Base-by-base conservation (phyloP, 2,113 vertebrate species). In the Syngnathus scovelli region DNA sequence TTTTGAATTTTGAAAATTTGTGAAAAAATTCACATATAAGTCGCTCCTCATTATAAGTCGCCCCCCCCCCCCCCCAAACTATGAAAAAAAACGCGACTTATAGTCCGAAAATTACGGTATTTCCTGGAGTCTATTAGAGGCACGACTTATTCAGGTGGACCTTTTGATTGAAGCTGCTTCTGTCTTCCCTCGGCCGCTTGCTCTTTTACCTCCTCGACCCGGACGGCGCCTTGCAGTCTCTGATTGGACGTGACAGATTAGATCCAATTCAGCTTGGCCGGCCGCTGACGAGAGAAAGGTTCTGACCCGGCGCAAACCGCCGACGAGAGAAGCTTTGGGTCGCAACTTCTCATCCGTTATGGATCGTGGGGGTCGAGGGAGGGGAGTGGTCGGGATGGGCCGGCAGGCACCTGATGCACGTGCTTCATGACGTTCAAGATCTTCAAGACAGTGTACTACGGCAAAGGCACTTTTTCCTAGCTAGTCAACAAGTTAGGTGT, bases 91-190 rank as follows among this genome's bases (percentile, higher is more conserved):
- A n/a, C n/a, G n/a, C n/a, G n/a, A n/a, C n/a, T n/a, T n/a, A n/a
- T n/a, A n/a, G n/a, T n/a, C n/a, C n/a, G n/a, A n/a, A n/a, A n/a
- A n/a, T n/a, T n/a, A n/a, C n/a, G n/a, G n/a, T n/a, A 75, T 84
- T 89, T 87, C 88, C 82, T 64, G 70, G 75, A 75, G 82, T 88
- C 85, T 77, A 86, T 89, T 87, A 85, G 75, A 83, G 78, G 81
- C 85, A 89, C 88, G 81, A 87, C 86, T 90, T 88, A 88, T 87
- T 86, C 74, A 85, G 80, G 77, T 76, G 68, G 61, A 44, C 72
- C 66, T 76, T 87, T 83, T 85, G 85, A 90, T 85, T 85, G 79
- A 89, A 88, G 77, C 74, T 76, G 78, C 27, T 27, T 54, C 74
- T 43, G 60, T 77, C 75, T 68, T 76, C 61, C 75, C 75, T 70